A percentile compares a stretch with the other conserved stretches of the same genome.
These are phyloP conservation scores for Spea bombifrons DNA, from an alignment of 2,113 vertebrate species.

Conservation along the genomic window DNA sequence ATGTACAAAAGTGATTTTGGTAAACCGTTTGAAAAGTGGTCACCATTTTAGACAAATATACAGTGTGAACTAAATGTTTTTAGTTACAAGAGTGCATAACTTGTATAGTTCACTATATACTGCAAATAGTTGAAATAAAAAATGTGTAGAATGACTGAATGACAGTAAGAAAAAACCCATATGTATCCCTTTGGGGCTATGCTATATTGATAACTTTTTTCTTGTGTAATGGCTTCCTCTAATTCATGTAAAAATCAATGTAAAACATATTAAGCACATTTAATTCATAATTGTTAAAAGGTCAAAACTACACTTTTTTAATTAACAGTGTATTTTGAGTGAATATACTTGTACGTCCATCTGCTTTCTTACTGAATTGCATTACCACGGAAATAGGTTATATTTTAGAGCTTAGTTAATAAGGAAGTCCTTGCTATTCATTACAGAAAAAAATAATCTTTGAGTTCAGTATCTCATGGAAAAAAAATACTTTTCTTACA, in stretches of 20 bases:
- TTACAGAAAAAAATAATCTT: neutral
- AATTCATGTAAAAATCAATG: neutral
- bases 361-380: neutral
- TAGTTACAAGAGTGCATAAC: no score
- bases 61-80: no score
- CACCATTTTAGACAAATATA: no score
- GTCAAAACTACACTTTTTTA: neutral
- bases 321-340: neutral
- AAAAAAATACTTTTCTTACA: neutral
- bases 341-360: neutral
- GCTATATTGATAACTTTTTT: no score
- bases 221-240: no score
- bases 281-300: neutral
- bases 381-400: neutral
- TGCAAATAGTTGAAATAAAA: no score
- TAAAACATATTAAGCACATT: neutral
- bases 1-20: no score
- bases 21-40: no score
- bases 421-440: neutral
- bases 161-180: no score
- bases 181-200: no score
- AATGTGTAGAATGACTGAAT: no score
- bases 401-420: neutral
- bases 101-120: no score
- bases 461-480: neutral